Base-by-base conservation (phyloP, 2,113 vertebrate genomes). In the Phrynosoma platyrhinos region DNA sequence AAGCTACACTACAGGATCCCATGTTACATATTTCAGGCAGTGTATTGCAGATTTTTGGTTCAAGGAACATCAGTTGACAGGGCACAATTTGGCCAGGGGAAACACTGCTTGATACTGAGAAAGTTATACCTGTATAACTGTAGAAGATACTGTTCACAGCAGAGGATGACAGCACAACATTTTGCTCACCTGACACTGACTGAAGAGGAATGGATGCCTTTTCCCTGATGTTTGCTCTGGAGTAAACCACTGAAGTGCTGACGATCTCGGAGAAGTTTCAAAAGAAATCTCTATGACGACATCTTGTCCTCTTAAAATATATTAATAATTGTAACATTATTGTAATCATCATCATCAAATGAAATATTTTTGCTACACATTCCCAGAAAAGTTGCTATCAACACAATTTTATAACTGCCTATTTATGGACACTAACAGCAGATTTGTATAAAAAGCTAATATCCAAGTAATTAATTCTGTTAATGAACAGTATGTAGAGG, bases 161-260 rank as follows among this genome's bases (percentile, higher is more conserved):
- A 42, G 32, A 52, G 30, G 47, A 40, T 20, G 5, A 52, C 77
- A 64, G 13, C 27, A 71, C 30, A 5, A 5, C 64, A 18, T 36
- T 36, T 7, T 64, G 89, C 88, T 94, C 94, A 98, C 98, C 98
- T 98, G 98, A 96, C 98, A 99, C 89, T 99, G 99, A 94, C 98
- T 99, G 95, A 99, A 99, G 91, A 99, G 98, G 94, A 98, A 99
- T 0, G 99, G 98, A 4, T 98, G 97, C 12, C 97, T 94, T 94
- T 98, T 99, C 64, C 99, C 99, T 1, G 98, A 98, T 2, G 99
- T 99, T 94, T 99, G 99, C 32, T 97, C 97, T 14, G 98, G 98
- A 40, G 95, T 96, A 91, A 99, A 97, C 98, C 99, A 99, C 87
- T 99, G 99, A 85, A 99, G 97, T 16, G 98, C 98, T 6, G 97